Base-by-base conservation (phyloP, 2,113 vertebrate species). In the Cricetomys ansorgei region DNA sequence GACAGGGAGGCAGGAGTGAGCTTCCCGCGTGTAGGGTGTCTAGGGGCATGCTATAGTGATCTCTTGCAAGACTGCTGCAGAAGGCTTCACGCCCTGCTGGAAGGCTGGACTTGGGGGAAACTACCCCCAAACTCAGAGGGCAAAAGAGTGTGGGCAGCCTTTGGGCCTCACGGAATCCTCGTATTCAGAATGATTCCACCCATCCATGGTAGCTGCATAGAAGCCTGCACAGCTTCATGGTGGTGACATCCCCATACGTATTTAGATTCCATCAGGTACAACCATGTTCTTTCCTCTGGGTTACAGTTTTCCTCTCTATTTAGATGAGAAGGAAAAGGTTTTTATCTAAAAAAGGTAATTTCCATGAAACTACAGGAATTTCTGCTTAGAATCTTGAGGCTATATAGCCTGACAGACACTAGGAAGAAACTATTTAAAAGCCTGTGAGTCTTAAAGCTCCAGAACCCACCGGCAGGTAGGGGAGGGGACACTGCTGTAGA, bases 341-440 rank as follows among this genome's bases (percentile, higher is more conserved):
- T 94, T 94, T 17, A 81, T 73, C 88, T 50, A 53, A 95, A 87
- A 92, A 65, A 65, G 16, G 81, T 15, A 55, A 85, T 80, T 90
- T 90, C 76, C 29, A 88, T 67, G 79, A 94, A 94, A 84, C 50
- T 76, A 72, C 53, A 17, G 9, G 27, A 84, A 93, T 73, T 81
- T 93, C 84, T 87, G 29, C 65, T 25, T 89, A 88, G 59, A 7
- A 48, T 86, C 53, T 59, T 87, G 57, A 97, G 67, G 16, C 6
- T 8, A 57, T 3, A 13, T 2, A 67, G 73, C 3, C 57, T 65
- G n/a, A 67, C 7, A 83, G 45, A 88, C 57, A 64, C 25, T 65
- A 57, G 34, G 15, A 67, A 94, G 23, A 64, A 45, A 87, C 81
- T 19, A 80, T 13, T n/a, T 34, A 69, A 43, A 25, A 85, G 79